phyloP scores from a whole-genome alignment of 2,113 vertebrate species.

The Alexandromys fortis region DNA sequence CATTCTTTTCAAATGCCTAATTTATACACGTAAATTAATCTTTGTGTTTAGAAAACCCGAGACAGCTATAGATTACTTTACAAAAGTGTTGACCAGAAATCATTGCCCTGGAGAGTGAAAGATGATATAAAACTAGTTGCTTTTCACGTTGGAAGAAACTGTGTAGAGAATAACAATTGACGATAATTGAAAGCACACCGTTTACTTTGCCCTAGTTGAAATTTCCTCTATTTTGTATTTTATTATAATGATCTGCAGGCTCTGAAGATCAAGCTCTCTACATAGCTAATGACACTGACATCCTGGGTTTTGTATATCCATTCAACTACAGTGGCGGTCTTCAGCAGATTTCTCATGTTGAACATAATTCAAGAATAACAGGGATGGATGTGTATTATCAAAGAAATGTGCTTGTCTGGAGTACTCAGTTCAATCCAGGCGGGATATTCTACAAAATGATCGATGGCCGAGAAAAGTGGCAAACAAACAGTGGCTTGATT shows the following conservation, averaged over 20 bases:
- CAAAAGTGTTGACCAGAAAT: neutral
- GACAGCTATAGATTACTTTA: neutral
- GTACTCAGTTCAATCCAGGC: conserved; percentile 98
- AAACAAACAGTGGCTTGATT: conserved; percentile 94
- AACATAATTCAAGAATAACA: conserved; percentile 98
- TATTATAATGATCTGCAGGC: conserved; percentile 91
- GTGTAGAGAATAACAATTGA: conserved; percentile 42
- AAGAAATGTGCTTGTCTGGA: conserved; percentile 98
- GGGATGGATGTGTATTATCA: conserved; percentile 97
- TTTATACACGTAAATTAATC: neutral
- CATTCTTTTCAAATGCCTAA: neutral
- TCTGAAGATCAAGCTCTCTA: conserved; percentile 99
- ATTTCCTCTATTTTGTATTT: conserved; percentile 89
- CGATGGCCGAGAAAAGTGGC: conserved; percentile 91
- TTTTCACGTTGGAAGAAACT: conserved; percentile 54
- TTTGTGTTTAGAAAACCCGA: neutral
- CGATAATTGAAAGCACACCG: conserved; percentile 66
- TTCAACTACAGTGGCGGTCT: conserved; percentile 97
- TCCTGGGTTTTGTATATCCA: conserved; percentile 99
- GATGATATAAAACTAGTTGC: neutral
- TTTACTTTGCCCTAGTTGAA: conserved; percentile 83
- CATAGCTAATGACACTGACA: conserved; percentile 99
- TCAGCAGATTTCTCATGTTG: conserved; percentile 96
- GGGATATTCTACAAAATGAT: conserved; percentile 97
- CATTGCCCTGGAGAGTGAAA: neutral